Conservation (phyloP, 2,113 vertebrate genomes). For the Cavia porcellus region DNA sequence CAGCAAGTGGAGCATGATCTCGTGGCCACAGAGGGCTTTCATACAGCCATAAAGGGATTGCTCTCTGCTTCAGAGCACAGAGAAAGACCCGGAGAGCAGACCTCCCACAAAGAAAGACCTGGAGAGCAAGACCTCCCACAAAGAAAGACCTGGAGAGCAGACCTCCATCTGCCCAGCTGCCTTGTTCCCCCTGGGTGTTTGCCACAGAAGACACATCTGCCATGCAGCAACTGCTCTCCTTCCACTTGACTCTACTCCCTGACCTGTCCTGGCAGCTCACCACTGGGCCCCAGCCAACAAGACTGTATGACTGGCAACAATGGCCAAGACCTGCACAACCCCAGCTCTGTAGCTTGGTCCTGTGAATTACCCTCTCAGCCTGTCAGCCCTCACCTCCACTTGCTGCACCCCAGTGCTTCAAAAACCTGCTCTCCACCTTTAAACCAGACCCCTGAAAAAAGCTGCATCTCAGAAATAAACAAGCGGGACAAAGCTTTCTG, state of each 20-base stretch:
- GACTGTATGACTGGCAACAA: background rate
- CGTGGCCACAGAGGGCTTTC: background rate
- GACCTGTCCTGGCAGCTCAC: background rate
- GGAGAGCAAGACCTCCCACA: too few species aligned
- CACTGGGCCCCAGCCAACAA: background rate
- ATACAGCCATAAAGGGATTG: background rate
- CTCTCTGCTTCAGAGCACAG: background rate
- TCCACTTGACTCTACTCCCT: background rate
- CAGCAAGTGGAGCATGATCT: background rate
- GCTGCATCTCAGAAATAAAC: background rate
- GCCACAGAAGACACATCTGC: background rate
- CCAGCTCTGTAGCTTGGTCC: background rate
- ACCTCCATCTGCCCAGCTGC: background rate
- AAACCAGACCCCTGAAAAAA: background rate
- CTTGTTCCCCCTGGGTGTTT: background rate
- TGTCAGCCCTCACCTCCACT: fast-evolving
- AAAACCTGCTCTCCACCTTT: background rate
- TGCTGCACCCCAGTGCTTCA: background rate
- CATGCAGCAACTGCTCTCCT: background rate
- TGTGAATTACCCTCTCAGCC: background rate
- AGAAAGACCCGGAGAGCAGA: too few species aligned
- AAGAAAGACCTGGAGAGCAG: background rate
- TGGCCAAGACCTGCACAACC: background rate
- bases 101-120: too few species aligned
- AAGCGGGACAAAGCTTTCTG: background rate